phyloP scores from a whole-genome alignment of 2,113 vertebrate genomes.

The Nannobrachium achirus region DNA sequence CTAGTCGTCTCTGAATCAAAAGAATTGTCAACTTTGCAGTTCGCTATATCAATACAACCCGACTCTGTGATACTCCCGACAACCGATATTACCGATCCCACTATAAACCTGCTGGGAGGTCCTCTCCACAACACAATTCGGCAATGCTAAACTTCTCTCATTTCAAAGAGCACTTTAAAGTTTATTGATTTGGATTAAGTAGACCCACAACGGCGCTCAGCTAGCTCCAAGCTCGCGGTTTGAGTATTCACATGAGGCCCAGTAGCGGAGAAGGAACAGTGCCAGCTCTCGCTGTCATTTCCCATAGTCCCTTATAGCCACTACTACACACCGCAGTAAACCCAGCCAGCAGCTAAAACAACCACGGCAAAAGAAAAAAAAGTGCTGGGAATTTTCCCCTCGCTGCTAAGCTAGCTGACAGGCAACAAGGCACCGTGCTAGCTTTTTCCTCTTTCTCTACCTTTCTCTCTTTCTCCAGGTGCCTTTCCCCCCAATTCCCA shows the following conservation, averaged over 20 bases:
- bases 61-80: not conserved
- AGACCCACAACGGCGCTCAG: constrained; percentile 53
- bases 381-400: constrained; percentile 35
- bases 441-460: constrained; percentile 5
- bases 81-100: constrained; percentile 15
- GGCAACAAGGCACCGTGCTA: constrained; percentile 21
- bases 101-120: constrained; percentile 34
- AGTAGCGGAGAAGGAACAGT: constrained; percentile 44
- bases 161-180: constrained; percentile 60
- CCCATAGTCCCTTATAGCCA: constrained; percentile 41
- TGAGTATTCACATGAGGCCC: constrained; percentile 47
- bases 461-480: not conserved
- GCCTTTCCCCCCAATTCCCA: too few species aligned
- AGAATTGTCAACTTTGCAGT: too few species aligned
- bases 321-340: constrained; percentile 53
- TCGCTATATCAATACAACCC: not conserved
- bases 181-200: constrained; percentile 67
- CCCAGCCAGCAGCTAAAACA: constrained; percentile 14
- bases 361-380: not conserved
- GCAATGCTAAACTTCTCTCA: constrained; percentile 58
- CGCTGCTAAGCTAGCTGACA: constrained; percentile 44
- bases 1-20: too few species aligned
- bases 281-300: constrained; percentile 40
- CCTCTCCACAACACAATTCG: constrained; percentile 33
- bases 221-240: constrained; percentile 32